phyloP scores from a whole-genome alignment of 2,797 vertebrate genomes.

The Muscicapa striata region DNA sequence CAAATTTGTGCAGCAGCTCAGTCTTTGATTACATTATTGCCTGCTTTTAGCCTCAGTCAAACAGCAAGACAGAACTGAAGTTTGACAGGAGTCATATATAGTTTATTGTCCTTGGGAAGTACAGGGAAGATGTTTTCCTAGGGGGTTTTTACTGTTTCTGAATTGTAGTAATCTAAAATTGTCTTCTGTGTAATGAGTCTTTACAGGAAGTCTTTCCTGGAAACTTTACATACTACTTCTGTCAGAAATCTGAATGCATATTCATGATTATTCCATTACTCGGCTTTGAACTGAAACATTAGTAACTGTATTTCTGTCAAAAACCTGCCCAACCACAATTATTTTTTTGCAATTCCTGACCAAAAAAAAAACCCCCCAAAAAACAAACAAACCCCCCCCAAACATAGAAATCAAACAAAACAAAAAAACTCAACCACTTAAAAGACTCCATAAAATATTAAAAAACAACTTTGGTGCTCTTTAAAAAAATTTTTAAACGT shows the following conservation, averaged over 20 bases:
- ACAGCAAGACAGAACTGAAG: neutral
- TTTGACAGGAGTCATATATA: neutral
- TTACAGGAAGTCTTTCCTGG: neutral
- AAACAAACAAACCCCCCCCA: too few species aligned
- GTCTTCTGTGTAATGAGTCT: neutral
- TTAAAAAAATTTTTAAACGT: neutral
- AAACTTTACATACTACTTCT: neutral
- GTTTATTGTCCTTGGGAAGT: neutral
- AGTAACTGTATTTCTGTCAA: neutral
- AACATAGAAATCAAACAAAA: neutral
- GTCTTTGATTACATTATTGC: neutral
- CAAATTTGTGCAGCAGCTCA: neutral
- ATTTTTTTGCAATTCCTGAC: neutral
- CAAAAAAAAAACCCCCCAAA: too few species aligned
- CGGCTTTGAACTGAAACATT: neutral
- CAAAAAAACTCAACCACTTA: neutral
- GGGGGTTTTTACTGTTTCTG: neutral
- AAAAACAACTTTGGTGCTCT: rapidly evolving
- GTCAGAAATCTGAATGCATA: neutral
- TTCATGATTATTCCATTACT: neutral
- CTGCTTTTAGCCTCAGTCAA: neutral
- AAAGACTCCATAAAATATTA: neutral
- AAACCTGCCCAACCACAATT: neutral
- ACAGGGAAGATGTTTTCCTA: neutral
- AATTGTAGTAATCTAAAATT: neutral